Percentiles rank a stretch among this genome's conserved stretches.
Conservation (phyloP, 1,140 invertebrate species). For the Battus philenor region DNA sequence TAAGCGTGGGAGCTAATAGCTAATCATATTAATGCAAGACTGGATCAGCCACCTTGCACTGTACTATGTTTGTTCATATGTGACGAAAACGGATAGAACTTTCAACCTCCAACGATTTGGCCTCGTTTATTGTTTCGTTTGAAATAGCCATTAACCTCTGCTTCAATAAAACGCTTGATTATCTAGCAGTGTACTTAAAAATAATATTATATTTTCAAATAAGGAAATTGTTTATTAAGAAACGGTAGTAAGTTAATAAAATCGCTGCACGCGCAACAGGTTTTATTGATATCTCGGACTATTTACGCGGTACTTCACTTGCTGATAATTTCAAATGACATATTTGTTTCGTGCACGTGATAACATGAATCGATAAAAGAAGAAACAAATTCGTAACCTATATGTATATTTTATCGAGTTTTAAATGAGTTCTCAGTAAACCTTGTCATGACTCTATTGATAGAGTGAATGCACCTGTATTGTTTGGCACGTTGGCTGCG, state of each 20-base stretch:
- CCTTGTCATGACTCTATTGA: constrained; percentile 2
- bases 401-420: too few relatives aligned
- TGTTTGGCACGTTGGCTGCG: constrained; percentile 66
- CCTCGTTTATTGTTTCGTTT: too few relatives aligned
- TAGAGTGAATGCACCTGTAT: constrained; percentile 54
- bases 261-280: constrained; percentile 8
- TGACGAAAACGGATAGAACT: constrained; percentile 13
- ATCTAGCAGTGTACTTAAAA: too few relatives aligned
- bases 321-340: constrained; percentile 5
- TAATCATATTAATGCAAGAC: neutral
- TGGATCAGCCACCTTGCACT: constrained; percentile 2
- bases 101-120: constrained; percentile 15
- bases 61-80: constrained; percentile 9
- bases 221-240: too few relatives aligned
- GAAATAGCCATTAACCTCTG: too few relatives aligned
- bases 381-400: too few relatives aligned
- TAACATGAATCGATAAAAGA: too few relatives aligned
- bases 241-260: too few relatives aligned
- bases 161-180: too few relatives aligned
- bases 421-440: too few relatives aligned
- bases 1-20: neutral
- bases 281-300: neutral
- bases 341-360: too few relatives aligned
- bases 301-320: constrained; percentile 3
- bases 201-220: too few relatives aligned